Evolutionary conservation across 2,888 invertebrate species (phyloP), one percentile per base, ranked within the genome.

Genomic region (Melangyna quadrimaculata): DNA sequence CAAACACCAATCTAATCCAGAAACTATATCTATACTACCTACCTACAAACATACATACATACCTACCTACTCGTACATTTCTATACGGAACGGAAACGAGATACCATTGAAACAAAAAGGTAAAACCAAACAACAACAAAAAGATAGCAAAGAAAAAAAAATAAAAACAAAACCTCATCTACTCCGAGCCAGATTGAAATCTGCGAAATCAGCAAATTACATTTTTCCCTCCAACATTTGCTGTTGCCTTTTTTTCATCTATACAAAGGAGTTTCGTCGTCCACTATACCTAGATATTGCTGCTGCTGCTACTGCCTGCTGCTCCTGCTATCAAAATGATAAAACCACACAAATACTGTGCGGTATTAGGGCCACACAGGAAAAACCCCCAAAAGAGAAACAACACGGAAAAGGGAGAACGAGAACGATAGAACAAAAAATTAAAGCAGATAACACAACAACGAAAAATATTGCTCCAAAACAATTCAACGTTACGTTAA

Each of bases 141-240:
- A n/a, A n/a, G n/a, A n/a, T n/a, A n/a, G n/a, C n/a, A 75, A 69
- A 69, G 10, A n/a, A 32, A 19, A 19, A 19, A 24, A 32, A 53
- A 69, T n/a, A 70, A 63, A 53, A 69, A 75, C 70, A 61, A n/a
- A n/a, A 69, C 70, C 59, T 63, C 70, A 69, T 55, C 69, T 51
- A 80, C 59, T 59, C 59, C 75, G 63, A 63, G 40, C 70, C 70
- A 81, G 75, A 75, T 81, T 81, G 70, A 70, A 70, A 81, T 81
- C 75, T 81, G 75, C 75, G 75, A 75, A 81, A 75, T 75, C 80
- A 81, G 80, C 75, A 81, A 81, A 81, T 81, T 81, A 81, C 70
- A 79, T 79, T 79, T 80, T 57, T 69, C 19, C 48, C 45, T 22
- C 27, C 43, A 32, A 72, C 63, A 65, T 32, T n/a, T 45, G 70